Base-by-base conservation (phyloP, 1,140 invertebrate species). In the Anthonomus grandis region DNA sequence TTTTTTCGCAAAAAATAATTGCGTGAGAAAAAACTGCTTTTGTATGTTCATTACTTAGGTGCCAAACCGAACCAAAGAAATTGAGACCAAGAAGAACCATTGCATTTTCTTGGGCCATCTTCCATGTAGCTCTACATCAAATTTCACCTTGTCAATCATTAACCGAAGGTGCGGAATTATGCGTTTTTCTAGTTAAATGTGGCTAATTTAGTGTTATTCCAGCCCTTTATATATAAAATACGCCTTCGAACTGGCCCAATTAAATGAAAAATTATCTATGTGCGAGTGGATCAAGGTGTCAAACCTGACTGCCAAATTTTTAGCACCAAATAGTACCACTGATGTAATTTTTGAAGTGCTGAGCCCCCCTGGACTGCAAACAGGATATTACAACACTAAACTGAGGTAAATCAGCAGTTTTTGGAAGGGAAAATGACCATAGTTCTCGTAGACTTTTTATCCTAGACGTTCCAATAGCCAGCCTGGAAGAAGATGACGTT, bases 391-490 rank as follows among this genome's bases (percentile, higher is more conserved):
- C 39, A 59, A 58, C 13, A 50, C 41, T 12, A 44, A 50, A 6
- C 45, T 66, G 23, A 55, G 52, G 65, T 66, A 42, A 39, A 12
- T 13, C 19, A 24, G 8, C 37, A 15, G 18, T 31, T 10, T 17
- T 50, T 50, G 48, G 21, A 50, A 6, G 6, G 13, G n/a, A 34
- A 25, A 6, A 21, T 3, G 18, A 23, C 1, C n/a, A n/a, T 34
- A 15, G n/a, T 42, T 24, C 37, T 47, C 55, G 37, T 42, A 66
- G 65, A 27, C 55, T 66, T 5, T 61, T 60, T 31, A 52, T 64
- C 17, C 36, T 39, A 38, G 55, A 66, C 38, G 31, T 66, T 13
- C 63, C 65, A 13, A 38, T 63, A 18, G 44, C 49, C 9, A 53
- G 63, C 25, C 17, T 64, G 10, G 37, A 41, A 25, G 52, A 58